A percentile compares a stretch with the other conserved stretches of the same genome.
Conservation (phyloP, 1,140 invertebrate species). For the Chrysoperla carnea region DNA sequence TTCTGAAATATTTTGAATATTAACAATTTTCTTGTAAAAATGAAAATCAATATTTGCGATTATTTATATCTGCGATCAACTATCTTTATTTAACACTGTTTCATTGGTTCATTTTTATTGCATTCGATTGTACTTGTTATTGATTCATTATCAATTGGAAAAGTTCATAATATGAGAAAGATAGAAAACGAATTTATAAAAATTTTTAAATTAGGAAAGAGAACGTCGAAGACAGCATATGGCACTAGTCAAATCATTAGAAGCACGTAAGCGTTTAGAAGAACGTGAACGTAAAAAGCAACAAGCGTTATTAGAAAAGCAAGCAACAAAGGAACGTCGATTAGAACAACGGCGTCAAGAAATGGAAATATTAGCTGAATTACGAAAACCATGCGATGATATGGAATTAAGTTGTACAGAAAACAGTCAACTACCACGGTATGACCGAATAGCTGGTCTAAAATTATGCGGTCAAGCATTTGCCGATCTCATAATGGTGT, state of each 20-base stretch:
- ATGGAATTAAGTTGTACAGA: constrained; percentile 51
- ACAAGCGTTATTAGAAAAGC: constrained; percentile 58
- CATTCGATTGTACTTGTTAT: no score
- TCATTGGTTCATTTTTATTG: no score
- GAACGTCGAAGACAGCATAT: constrained; percentile 83
- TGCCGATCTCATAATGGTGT: constrained; percentile 81
- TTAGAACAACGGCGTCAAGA: constrained; percentile 68
- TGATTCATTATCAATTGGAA: no score
- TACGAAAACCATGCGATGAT: constrained; percentile 74
- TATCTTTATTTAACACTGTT: no score
- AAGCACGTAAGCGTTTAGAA: constrained; percentile 69
- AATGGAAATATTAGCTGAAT: constrained; percentile 64
- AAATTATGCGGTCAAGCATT: constrained; percentile 73
- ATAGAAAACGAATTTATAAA: no score
- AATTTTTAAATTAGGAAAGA: constrained; percentile 44
- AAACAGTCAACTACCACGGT: constrained; percentile 52
- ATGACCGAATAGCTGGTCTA: constrained; percentile 63
- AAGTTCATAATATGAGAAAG: no score
- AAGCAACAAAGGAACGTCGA: constrained; percentile 63
- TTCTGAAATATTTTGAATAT: no score
- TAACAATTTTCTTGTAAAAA: no score
- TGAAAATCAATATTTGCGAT: no score
- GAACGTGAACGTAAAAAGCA: constrained; percentile 73
- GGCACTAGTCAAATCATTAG: constrained; percentile 69
- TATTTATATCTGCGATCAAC: no score